These are phyloP conservation scores for Acomys russatus DNA, from an alignment of 2,797 vertebrate species.

Conservation along the genomic window DNA sequence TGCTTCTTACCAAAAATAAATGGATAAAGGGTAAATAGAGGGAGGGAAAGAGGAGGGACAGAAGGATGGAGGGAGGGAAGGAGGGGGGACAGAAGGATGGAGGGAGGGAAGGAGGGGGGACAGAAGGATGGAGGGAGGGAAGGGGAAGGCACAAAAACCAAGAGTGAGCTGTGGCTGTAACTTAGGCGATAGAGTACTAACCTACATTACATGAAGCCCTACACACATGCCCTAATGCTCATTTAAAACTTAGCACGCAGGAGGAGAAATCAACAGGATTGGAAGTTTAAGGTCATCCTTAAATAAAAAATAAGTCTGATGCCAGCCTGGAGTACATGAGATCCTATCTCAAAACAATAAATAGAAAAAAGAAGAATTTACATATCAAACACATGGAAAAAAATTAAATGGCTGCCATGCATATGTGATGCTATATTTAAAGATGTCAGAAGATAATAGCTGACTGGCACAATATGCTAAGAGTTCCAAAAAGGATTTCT, in stretches of 20 bases:
- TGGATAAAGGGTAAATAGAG: background rate
- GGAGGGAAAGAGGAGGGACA: background rate
- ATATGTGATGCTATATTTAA: background rate
- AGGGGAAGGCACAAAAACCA: background rate
- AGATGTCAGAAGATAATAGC: conserved; percentile 15
- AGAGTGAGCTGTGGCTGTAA: background rate
- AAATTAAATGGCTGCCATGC: background rate
- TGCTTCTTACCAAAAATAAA: conserved; percentile 1
- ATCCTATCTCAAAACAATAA: background rate
- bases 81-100: background rate
- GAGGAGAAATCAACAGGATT: background rate
- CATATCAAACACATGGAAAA: background rate
- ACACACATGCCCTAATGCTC: background rate
- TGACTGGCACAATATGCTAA: background rate
- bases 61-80: background rate
- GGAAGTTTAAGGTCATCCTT: background rate
- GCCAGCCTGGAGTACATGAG: background rate
- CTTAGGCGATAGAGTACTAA: background rate
- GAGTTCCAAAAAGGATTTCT: background rate
- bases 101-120: background rate
- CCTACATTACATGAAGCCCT: background rate
- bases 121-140: background rate
- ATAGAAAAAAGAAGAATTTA: background rate
- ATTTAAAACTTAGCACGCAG: background rate
- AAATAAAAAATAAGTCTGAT: background rate